Conservation (phyloP, 2,888 invertebrate genomes). For the Ophion ventricosus region DNA sequence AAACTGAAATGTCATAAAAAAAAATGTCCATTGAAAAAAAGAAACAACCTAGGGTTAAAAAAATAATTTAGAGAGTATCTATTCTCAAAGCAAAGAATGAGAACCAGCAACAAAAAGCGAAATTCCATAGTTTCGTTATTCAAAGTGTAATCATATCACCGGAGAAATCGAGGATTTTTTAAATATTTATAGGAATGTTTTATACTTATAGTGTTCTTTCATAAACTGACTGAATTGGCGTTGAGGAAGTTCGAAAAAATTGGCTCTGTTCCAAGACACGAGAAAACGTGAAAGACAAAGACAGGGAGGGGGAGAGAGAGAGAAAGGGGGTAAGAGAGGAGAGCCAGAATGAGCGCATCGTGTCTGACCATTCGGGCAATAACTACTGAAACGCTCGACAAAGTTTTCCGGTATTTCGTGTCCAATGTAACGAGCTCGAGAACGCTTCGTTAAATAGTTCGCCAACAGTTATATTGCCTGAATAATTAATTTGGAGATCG, state of each 20-base stretch:
- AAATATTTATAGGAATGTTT: not conserved
- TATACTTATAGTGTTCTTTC: not conserved
- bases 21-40: too few relatives aligned
- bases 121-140: not conserved
- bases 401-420: constrained; percentile 31
- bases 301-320: not conserved
- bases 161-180: not conserved
- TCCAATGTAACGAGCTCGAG: not conserved
- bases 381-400: constrained; percentile 29
- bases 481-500: constrained; percentile 6
- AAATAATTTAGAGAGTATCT: too few relatives aligned
- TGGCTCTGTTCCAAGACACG: constrained; percentile 35
- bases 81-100: too few relatives aligned
- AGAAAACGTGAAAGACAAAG: not conserved
- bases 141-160: not conserved
- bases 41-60: too few relatives aligned
- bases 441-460: constrained; percentile 44
- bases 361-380: constrained; percentile 9
- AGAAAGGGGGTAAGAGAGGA: not conserved
- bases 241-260: not conserved
- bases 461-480: constrained; percentile 18
- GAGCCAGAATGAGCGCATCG: not conserved
- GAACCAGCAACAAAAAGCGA: not conserved
- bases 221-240: not conserved
- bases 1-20: too few relatives aligned